These are phyloP conservation scores for Tipula confusa DNA, from an alignment of 2,888 invertebrate genomes.

Conservation along the genomic window DNA sequence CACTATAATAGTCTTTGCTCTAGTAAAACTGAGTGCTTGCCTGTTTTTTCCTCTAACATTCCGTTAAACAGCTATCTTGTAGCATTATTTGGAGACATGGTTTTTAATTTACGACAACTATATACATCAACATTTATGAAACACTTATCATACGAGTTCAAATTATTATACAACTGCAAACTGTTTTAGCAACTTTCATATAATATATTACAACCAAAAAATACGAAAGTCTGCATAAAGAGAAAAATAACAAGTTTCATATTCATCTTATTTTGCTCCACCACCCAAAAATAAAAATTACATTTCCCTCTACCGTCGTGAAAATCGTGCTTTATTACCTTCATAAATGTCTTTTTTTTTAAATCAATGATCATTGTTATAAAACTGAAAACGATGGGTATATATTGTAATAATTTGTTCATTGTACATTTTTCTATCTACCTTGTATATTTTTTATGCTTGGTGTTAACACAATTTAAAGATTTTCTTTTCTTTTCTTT, in stretches of 20 bases:
- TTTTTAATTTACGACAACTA: too few species aligned
- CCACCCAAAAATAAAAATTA: background rate
- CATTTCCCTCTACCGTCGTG: background rate
- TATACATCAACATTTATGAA: too few species aligned
- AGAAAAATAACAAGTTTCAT: background rate
- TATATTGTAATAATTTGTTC: background rate
- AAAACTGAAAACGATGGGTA: conserved; percentile 7
- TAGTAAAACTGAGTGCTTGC: too few species aligned
- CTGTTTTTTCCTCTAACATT: too few species aligned
- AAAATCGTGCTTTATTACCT: conserved; percentile 34
- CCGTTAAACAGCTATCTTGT: too few species aligned
- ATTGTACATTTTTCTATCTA: background rate
- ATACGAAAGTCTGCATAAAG: too few species aligned
- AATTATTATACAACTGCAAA: too few species aligned
- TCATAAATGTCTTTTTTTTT: conserved; percentile 30
- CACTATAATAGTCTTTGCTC: too few species aligned
- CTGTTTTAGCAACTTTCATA: too few species aligned
- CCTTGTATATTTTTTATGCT: background rate
- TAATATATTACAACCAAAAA: too few species aligned
- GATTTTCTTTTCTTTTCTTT: background rate
- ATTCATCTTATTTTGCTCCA: background rate
- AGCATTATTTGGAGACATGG: too few species aligned
- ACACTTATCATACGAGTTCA: too few species aligned
- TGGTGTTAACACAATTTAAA: background rate
- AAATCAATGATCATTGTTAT: conserved; percentile 9